Percentiles rank a stretch among this genome's conserved stretches.
Conservation (phyloP, 92 coral and sea anemone species). For the Palythoa grandis region DNA sequence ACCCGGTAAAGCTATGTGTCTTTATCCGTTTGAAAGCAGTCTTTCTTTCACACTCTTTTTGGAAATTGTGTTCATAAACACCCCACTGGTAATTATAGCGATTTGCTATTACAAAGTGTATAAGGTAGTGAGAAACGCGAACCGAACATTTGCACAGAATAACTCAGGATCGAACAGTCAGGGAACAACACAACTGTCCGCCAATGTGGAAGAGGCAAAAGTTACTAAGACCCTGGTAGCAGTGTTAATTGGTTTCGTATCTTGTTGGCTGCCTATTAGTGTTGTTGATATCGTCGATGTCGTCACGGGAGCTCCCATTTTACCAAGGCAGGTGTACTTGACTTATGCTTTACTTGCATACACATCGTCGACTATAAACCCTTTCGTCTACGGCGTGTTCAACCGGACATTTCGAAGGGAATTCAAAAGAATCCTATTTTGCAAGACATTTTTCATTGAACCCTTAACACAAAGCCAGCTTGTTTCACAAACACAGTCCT, state of each 20-base stretch:
- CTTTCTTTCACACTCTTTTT: constrained; percentile 38
- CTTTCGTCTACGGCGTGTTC: constrained; percentile 67
- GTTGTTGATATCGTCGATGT: constrained; percentile 64
- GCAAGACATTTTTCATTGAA: neutral
- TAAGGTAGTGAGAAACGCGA: constrained; percentile 36
- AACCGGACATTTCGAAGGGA: constrained; percentile 66
- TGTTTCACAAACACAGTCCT: constrained; percentile 1
- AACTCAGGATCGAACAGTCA: constrained; percentile 16
- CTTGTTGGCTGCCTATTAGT: constrained; percentile 73
- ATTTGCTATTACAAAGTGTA: constrained; percentile 50
- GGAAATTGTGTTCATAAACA: constrained; percentile 23
- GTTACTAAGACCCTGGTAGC: constrained; percentile 71
- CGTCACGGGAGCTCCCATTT: constrained; percentile 46
- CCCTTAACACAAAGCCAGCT: neutral
- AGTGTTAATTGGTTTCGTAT: constrained; percentile 69
- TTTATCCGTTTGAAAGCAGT: constrained; percentile 38
- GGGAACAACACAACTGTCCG: constrained; percentile 48
- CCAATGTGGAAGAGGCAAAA: constrained; percentile 71
- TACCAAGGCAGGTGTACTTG: constrained; percentile 62
- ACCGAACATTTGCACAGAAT: constrained; percentile 46
- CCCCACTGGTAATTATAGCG: constrained; percentile 38
- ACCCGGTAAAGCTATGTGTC: constrained; percentile 52
- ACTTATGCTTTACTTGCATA: constrained; percentile 59
- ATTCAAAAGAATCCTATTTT: constrained; percentile 51
- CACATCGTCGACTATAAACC: constrained; percentile 59